Evolutionary conservation across 1,140 invertebrate genomes (phyloP).

Genomic region (Listronotus bonariensis): DNA sequence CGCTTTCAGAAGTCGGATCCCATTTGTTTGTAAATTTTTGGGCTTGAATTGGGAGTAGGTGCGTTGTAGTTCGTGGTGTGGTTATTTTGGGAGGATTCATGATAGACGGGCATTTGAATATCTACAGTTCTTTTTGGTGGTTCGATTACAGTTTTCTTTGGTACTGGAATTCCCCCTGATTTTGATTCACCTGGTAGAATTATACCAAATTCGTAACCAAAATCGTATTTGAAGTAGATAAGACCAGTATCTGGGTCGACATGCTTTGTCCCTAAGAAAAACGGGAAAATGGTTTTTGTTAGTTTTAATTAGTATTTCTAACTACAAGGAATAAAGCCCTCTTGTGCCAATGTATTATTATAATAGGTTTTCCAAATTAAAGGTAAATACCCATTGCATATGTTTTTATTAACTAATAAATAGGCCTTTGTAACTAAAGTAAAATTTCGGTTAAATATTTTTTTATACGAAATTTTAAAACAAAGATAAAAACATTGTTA

Average conservation of each 20-base stretch:
- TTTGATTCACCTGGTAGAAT: conserved; percentile 71
- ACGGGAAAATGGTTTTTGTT: conserved; percentile 14
- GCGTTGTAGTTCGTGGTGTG: conserved; percentile 16
- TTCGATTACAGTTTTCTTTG: conserved; percentile 56
- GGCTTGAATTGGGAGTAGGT: conserved; percentile 45
- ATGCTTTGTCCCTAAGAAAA: conserved; percentile 70
- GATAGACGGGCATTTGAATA: conserved; percentile 67
- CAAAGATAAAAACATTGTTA: no score
- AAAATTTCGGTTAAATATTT: no score
- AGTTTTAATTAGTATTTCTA: conserved; percentile 6
- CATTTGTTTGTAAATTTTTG: conserved; percentile 63
- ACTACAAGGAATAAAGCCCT: no score
- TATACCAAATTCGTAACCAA: conserved; percentile 80
- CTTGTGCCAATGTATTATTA: no score
- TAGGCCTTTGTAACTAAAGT: no score
- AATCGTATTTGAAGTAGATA: conserved; percentile 84
- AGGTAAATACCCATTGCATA: no score
- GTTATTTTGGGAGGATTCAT: conserved; percentile 60
- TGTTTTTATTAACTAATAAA: no score
- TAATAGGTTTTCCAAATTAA: no score
- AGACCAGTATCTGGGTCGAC: conserved; percentile 76
- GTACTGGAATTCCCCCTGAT: conserved; percentile 57
- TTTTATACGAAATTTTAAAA: no score
- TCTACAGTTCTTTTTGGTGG: conserved; percentile 60
- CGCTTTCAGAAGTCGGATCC: conserved; percentile 68